Conservation (phyloP, 1,140 invertebrate species). For the Onthophagus taurus region DNA sequence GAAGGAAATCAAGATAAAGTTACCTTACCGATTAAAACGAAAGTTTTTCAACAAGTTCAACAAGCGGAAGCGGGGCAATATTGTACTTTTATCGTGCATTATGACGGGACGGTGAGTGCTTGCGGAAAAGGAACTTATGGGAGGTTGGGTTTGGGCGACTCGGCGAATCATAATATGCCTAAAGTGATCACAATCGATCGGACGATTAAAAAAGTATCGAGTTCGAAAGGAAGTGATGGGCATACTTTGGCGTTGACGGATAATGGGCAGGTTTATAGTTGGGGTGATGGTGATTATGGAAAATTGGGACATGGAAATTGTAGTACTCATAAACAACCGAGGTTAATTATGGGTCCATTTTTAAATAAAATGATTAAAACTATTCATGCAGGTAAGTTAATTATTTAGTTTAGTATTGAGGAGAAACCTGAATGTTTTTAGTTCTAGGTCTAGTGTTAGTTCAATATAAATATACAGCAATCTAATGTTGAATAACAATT, state of each 20-base stretch:
- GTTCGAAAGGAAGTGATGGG: slow-evolving; percentile 59
- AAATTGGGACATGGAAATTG: slow-evolving; percentile 69
- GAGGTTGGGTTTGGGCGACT: slow-evolving; percentile 83
- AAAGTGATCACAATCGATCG: slow-evolving; percentile 55
- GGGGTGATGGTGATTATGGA: slow-evolving; percentile 96
- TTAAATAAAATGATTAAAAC: slow-evolving; percentile 41
- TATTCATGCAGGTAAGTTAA: slow-evolving; percentile 45
- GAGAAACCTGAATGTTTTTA: no score
- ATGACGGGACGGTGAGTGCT: slow-evolving; percentile 64
- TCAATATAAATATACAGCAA: no score
- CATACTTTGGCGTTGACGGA: slow-evolving; percentile 91
- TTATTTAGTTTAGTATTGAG: no score
- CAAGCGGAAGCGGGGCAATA: slow-evolving; percentile 59
- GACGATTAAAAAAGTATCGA: slow-evolving; percentile 39
- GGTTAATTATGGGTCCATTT: slow-evolving; percentile 42
- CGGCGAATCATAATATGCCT: slow-evolving; percentile 84
- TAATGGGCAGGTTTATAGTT: slow-evolving; percentile 89
- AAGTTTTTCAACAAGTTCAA: slow-evolving; percentile 47
- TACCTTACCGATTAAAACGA: slow-evolving; percentile 46
- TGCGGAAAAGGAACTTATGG: slow-evolving; percentile 96
- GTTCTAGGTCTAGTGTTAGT: no score
- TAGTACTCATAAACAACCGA: slow-evolving; percentile 48
- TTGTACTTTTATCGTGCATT: slow-evolving; percentile 54
- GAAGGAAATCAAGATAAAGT: slow-evolving; percentile 54
- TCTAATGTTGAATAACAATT: no score